Evolutionary conservation across 2,888 invertebrate genomes (phyloP), one percentile per base, ranked within the genome.

Genomic region (Cheiracanthium punctorium): DNA sequence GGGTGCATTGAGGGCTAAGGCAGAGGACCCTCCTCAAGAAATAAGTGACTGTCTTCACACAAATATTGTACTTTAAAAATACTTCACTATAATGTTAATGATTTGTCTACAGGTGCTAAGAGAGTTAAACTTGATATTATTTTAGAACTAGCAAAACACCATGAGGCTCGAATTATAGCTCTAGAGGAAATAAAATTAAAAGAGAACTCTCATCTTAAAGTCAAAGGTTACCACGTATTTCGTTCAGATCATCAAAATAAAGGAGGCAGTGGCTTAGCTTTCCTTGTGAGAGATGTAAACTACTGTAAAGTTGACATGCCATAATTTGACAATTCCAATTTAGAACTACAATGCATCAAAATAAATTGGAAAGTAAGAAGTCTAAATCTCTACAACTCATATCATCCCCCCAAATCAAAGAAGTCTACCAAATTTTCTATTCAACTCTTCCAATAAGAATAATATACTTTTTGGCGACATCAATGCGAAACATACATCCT

Each of bases 271-370:
- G 64, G 64, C 28, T 48, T 64, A 28, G 64, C 64, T 14, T 64
- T 64, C 29, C 28, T 64, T 64, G 28, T 64, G 1, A 64, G 64
- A 64, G 64, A 64, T 64, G 64, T 64, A 20, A 64, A 64, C 5
- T 64, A 64, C 1, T 5, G 5, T 10, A 24, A 8, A 7, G 2
- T 28, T 24, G 10, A 24, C 28, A 28, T 28, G 7, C 28, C 28
- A 24, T 14, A 24, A 12, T 20, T 12, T 28, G 0, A 5, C 5
- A 4, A 0, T 64, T 64, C 28, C 5, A 14, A 64, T 64, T 28
- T 64, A 12, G 28, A 64, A 64, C 10, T 28, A 5, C 64, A 64
- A 29, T 20, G 28, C 14, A 64, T 12, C 28, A 64, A 64, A 28
- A 28, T 64, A 28, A 10, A 28, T 20, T 64, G 64, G 64, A 20